These are phyloP conservation scores for Corythaixoides concolor DNA, from an alignment of 2,113 vertebrate genomes.

Conservation along the genomic window DNA sequence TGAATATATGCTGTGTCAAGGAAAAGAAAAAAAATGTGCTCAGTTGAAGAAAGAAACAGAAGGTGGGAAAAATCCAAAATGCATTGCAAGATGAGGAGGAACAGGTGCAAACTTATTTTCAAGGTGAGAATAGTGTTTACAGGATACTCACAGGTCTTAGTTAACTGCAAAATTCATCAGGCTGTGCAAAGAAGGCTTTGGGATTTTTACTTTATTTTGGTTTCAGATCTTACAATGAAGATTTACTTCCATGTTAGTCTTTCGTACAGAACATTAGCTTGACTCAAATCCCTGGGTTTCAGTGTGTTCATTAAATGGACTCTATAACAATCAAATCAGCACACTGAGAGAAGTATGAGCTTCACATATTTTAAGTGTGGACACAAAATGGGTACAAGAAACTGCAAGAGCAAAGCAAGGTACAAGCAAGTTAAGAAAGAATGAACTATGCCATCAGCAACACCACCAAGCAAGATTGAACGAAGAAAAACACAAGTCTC, in stretches of 20 bases:
- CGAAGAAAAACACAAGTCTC: neutral
- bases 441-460: neutral
- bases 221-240: neutral
- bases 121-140: constrained; percentile 22
- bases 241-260: neutral
- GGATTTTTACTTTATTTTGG: neutral
- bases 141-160: neutral
- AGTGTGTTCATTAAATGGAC: neutral
- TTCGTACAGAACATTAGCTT: neutral
- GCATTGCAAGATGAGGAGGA: neutral
- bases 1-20: constrained; percentile 18
- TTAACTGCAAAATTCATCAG: neutral
- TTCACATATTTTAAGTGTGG: neutral
- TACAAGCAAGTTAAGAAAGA: neutral
- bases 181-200: neutral
- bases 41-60: neutral
- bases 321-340: neutral
- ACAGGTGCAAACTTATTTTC: neutral
- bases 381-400: neutral
- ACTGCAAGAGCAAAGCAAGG: neutral
- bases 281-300: neutral
- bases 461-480: neutral
- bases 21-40: neutral
- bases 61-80: neutral
- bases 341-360: neutral